Conservation (phyloP, 2,797 vertebrate species). For the Catostomus latipinnis region DNA sequence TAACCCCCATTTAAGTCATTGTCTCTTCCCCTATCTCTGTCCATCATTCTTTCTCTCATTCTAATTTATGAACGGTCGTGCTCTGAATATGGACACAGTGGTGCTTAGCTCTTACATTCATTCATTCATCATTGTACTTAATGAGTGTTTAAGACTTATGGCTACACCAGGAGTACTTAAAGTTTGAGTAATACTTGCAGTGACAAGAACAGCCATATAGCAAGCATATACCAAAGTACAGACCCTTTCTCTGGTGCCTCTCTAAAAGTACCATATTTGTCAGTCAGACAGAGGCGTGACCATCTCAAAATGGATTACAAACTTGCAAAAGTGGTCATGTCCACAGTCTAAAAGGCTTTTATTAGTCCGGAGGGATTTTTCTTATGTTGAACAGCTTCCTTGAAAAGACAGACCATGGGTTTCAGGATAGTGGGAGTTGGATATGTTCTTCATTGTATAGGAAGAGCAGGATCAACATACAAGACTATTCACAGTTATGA, state of each 20-base stretch:
- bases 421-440: not conserved
- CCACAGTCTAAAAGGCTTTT: slow-evolving; percentile 40
- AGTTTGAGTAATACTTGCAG: slow-evolving; percentile 23
- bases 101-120: slow-evolving; percentile 3
- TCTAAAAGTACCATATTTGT: slow-evolving; percentile 13
- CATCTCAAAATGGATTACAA: slow-evolving; percentile 35
- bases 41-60: slow-evolving; percentile 12
- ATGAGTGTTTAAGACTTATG: slow-evolving; percentile 30
- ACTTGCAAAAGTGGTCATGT: slow-evolving; percentile 20
- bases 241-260: not conserved
- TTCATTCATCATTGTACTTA: slow-evolving; percentile 43
- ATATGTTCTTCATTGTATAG: slow-evolving; percentile 2
- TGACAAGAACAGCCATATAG: slow-evolving; percentile 11
- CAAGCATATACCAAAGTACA: not conserved
- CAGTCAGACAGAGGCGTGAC: slow-evolving; percentile 14
- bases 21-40: not conserved
- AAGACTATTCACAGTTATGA: not conserved
- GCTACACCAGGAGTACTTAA: slow-evolving; percentile 29
- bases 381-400: slow-evolving; percentile 1
- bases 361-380: slow-evolving; percentile 21
- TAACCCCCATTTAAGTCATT: not conserved
- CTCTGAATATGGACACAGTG: slow-evolving; percentile 1
- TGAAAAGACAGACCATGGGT: not conserved
- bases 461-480: not conserved
- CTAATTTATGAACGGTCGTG: slow-evolving; percentile 15